Conservation (phyloP, 2,888 invertebrate genomes). For the Bellardia pandia region DNA sequence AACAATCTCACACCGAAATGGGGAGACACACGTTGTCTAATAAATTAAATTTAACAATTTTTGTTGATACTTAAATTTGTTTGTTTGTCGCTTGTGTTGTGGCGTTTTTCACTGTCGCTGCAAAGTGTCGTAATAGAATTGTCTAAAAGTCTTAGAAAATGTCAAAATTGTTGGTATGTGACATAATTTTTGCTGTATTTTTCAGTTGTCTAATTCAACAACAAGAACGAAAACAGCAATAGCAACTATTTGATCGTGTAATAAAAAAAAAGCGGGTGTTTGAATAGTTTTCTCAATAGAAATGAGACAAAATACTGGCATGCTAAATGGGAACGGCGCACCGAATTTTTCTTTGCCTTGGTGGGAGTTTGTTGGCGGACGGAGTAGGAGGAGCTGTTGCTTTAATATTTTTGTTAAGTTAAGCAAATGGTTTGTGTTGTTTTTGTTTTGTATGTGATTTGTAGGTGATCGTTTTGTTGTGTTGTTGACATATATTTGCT, state of each 20-base stretch:
- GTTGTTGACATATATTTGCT: slow-evolving; percentile 46
- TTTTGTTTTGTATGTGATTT: slow-evolving; percentile 5
- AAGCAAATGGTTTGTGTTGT: too few relatives aligned
- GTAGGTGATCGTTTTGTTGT: slow-evolving; percentile 55
- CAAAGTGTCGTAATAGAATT: slow-evolving; percentile 68
- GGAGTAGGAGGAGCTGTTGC: neutral
- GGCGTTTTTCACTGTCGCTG: neutral
- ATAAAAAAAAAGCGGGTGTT: slow-evolving; percentile 61
- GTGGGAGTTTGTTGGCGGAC: neutral
- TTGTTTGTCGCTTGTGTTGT: slow-evolving; percentile 27
- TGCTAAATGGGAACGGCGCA: slow-evolving; percentile 14
- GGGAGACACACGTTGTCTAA: slow-evolving; percentile 19
- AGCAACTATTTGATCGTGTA: slow-evolving; percentile 15
- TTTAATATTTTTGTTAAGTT: neutral
- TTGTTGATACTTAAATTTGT: neutral
- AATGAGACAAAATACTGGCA: slow-evolving; percentile 35
- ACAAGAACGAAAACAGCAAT: slow-evolving; percentile 3
- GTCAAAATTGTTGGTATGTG: slow-evolving; percentile 65
- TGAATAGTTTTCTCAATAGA: slow-evolving; percentile 34
- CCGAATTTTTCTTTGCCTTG: neutral
- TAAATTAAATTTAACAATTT: slow-evolving; percentile 33
- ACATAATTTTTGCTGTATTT: slow-evolving; percentile 64
- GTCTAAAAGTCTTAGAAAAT: slow-evolving; percentile 55
- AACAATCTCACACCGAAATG: neutral
- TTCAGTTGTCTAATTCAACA: slow-evolving; percentile 55